Base-by-base conservation (phyloP, 2,888 invertebrate species). In the Drosophila differens region DNA sequence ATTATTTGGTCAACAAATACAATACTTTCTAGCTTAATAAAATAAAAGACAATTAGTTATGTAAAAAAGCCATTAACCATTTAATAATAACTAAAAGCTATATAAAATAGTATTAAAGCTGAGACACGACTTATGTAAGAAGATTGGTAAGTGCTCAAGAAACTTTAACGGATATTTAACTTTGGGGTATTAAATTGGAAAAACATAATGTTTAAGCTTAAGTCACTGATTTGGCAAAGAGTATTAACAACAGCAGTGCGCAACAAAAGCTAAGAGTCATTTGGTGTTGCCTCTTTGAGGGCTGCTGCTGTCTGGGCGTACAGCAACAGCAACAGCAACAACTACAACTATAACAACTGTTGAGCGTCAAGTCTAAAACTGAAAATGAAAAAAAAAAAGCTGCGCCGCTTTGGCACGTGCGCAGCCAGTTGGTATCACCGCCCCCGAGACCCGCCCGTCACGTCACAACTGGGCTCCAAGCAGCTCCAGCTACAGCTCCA, bases 331-430 rank as follows among this genome's bases (percentile, higher is more conserved):
- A 39, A 58, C 33, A 52, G 28, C 30, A 62, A 61, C 35, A 63
- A 6, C 37, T 53, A 59, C 35, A 59, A 61, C 63, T 41, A 28
- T 39, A 53, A 63, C 52, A 65, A 65, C 60, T 59, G 33, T 47
- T 69, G 58, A 62, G 66, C 61, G 57, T 65, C 44, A 47, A 57
- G 55, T 49, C 44, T 10, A 37, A 22, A n/a, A 32, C 16, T 47
- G 25, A 25, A 55, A 28, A 55, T 12, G 12, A 30, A 32, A 51
- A 49, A 30, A 69, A 33, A 62, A 69, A 52, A 58, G 58, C 83
- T 76, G 82, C 80, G 82, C 74, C 47, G 76, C 81, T 83, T 79
- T 86, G 85, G 89, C 85, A 85, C 85, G 85, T 85, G 85, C 85
- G 89, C 86, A 74, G 82, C 71, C 72, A 75, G 75, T 74, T 79